Percentiles rank a stretch among this genome's conserved stretches.
These are phyloP conservation scores for Antheraea assamensis DNA, from an alignment of 2,888 invertebrate genomes.

Conservation along the genomic window DNA sequence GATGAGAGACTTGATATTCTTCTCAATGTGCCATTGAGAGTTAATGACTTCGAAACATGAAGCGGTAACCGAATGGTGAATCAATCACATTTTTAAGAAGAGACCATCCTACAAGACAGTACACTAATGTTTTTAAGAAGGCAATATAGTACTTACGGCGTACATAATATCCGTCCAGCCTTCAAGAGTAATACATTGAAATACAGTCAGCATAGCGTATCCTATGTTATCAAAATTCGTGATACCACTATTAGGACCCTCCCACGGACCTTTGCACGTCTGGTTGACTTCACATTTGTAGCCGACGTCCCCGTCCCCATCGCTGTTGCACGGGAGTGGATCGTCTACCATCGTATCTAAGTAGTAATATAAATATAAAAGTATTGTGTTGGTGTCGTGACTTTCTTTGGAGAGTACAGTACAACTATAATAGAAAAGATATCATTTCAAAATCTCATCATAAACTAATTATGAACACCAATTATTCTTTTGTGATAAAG, in stretches of 20 bases:
- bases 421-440: neutral
- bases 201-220: conserved; percentile 99
- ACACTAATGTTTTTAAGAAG: neutral
- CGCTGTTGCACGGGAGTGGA: conserved; percentile 79
- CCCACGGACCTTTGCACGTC: conserved; percentile 82
- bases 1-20: neutral
- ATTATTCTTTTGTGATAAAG: neutral
- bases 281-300: conserved; percentile 82
- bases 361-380: neutral
- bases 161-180: conserved; percentile 99
- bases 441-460: too few relatives aligned
- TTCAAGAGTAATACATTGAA: conserved; percentile 99
- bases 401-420: neutral
- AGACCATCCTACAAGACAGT: too few relatives aligned
- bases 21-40: neutral
- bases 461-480: too few relatives aligned
- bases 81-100: too few relatives aligned
- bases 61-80: neutral
- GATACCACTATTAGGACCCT: conserved; percentile 96
- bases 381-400: neutral
- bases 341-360: conserved; percentile 37
- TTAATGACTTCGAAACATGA: neutral
- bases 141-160: conserved; percentile 84
- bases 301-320: conserved; percentile 82
- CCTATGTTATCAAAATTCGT: conserved; percentile 99